Base-by-base conservation (phyloP, 92 coral and sea anemone genomes). In the Porites cylindrica region DNA sequence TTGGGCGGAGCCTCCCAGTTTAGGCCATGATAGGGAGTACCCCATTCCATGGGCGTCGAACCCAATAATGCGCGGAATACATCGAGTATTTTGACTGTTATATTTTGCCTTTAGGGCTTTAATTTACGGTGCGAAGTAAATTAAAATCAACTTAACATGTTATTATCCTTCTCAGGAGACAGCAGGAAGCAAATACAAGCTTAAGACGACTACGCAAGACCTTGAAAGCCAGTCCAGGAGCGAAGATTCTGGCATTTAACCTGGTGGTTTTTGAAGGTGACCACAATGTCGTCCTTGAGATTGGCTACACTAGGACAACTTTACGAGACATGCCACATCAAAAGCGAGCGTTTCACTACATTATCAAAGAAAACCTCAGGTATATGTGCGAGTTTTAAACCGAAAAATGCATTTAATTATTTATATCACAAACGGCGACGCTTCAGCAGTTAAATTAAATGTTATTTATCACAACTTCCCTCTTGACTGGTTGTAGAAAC, bases 211-310 rank as follows among this genome's bases (percentile, higher is more conserved):
- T 90, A 21, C 76, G 66, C 9, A 59, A 24, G 29, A 65, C 72
- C 4, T 26, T 92, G 32, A 51, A 23, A 60, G 13, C 63, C 20
- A 29, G 21, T 12, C 76, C 77, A 20, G 51, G 52, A 1, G 89
- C 73, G 26, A 66, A 32, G 2, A 51, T 93, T 81, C 23, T 95
- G 84, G 89, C 94, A 4, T 93, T 87, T 78, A 94, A 95, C 73
- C 63, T 89, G 3, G 94, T 93, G 75, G 89, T 88, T 5, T 88
- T 93, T 60, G 94, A 95, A 70, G 84, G 88, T 38, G 92, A 93
- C 54, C 83, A 77, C 88, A 66, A 78, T 17, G 78, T 80, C 63
- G 51, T 95, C 64, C 88, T 95, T 6, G 94, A 95, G 81, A 88
- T 95, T 51, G 94, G 98, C 59, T 95, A 52, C 29, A 89, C 66